phyloP scores from a whole-genome alignment of 1,140 invertebrate species.

The Mercenaria mercenaria region DNA sequence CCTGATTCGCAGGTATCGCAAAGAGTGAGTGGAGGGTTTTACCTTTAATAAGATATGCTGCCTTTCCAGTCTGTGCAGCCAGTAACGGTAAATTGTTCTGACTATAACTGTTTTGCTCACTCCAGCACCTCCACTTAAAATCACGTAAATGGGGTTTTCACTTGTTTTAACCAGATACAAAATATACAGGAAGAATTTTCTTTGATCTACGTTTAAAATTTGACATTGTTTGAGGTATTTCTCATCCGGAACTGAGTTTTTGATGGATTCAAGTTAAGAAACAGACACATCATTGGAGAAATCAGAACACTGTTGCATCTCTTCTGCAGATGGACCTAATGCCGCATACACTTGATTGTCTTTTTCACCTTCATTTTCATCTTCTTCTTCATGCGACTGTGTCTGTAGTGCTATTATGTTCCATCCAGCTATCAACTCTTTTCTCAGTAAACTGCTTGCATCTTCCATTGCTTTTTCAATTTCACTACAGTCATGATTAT shows the following conservation, averaged over 20 bases:
- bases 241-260: neutral
- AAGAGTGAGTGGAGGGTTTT: conserved; percentile 31
- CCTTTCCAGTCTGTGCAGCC: conserved; percentile 31
- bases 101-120: conserved; percentile 27
- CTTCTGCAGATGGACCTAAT: neutral
- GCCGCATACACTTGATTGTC: neutral
- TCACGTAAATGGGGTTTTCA: neutral
- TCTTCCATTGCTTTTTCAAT: conserved; percentile 35
- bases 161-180: conserved; percentile 14
- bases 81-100: neutral
- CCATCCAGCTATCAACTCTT: neutral
- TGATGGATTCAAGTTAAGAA: neutral
- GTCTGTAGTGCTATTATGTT: neutral
- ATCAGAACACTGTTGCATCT: neutral
- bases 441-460: neutral
- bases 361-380: neutral
- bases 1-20: conserved; percentile 29
- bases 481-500: conserved; percentile 5
- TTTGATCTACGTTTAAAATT: neutral
- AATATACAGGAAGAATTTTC: conserved; percentile 14
- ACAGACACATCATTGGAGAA: neutral
- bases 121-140: conserved; percentile 21
- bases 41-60: conserved; percentile 48
- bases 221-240: neutral
- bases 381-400: neutral